Evolutionary conservation across 1,140 invertebrate genomes (phyloP), one percentile per base, ranked within the genome.

Genomic region (Eupristina koningsbergeri): DNA sequence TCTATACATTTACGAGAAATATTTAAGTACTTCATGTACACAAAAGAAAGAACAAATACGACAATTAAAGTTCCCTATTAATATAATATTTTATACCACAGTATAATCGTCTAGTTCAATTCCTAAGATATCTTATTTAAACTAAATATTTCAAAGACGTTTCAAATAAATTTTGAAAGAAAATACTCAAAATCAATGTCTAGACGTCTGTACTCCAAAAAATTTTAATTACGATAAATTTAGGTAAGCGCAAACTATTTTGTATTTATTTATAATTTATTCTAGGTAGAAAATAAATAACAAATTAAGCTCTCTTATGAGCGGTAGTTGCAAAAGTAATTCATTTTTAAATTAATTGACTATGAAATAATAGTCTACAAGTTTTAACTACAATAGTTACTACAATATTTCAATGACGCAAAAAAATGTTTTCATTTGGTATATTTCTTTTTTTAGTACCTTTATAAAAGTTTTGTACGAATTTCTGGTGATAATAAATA

Each of bases 221-320:
- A n/a, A n/a, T 83, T 76, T 53, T 41, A 84, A 89, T 88, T 89
- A 63, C 89, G 87, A 88, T 89, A 86, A 91, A 92, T 92, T 92
- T 92, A 92, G 91, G 89, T 92, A 92, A 91, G 89, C 88, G 84
- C 89, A 88, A 91, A 89, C 88, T 91, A 91, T 90, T 88, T 89
- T 90, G 85, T 91, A 92, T 92, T 92, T 92, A 92, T 92, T 92
- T 90, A 89, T 92, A 92, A 92, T 92, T 92, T 92, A 92, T 92
- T 92, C 85, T 92, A 92, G 91, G 89, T 85, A 85, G 84, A 81
- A 83, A 82, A 84, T 81, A 82, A 81, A 79, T 81, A 74, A 81
- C 50, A 79, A 81, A 81, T 81, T 82, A 74, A 64, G 75, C 81
- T 83, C 71, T 34, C 17, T 41, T 41, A 53, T 0, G 78, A 84